These are phyloP conservation scores for Lophotis ruficrista DNA, from an alignment of 2,113 vertebrate species.

Conservation along the genomic window DNA sequence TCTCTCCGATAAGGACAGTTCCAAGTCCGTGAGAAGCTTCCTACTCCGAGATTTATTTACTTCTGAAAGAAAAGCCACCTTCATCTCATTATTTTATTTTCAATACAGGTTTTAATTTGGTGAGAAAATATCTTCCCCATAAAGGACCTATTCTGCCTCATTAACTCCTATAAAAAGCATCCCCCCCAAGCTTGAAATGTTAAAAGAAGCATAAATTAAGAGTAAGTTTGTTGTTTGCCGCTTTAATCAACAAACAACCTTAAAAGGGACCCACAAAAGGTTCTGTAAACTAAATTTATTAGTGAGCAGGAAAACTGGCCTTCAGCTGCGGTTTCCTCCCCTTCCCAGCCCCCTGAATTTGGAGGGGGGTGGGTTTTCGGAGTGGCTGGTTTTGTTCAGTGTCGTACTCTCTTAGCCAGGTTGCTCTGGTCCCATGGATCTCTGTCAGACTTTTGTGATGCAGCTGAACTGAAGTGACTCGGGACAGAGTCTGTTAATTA, in stretches of 20 bases:
- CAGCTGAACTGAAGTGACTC: slow-evolving; percentile 18
- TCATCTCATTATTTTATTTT: slow-evolving; percentile 60
- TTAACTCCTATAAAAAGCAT: slow-evolving; percentile 69
- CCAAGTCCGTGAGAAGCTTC: slow-evolving; percentile 59
- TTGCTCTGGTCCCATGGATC: neutral
- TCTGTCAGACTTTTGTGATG: slow-evolving; percentile 33
- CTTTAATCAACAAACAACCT: slow-evolving; percentile 72
- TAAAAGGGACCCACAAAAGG: slow-evolving; percentile 43
- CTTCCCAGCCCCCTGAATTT: neutral
- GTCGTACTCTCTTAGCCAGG: neutral
- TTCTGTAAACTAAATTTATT: slow-evolving; percentile 70
- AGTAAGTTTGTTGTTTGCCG: slow-evolving; percentile 56
- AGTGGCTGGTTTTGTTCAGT: neutral
- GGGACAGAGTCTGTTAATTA: slow-evolving; percentile 28
- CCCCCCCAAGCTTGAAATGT: slow-evolving; percentile 38
- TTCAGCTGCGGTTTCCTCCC: neutral
- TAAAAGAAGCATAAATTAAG: slow-evolving; percentile 73
- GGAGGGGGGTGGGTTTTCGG: neutral
- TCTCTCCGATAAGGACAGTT: slow-evolving; percentile 19
- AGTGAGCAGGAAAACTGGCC: slow-evolving; percentile 6
- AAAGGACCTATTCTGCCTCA: slow-evolving; percentile 73
- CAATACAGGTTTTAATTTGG: slow-evolving; percentile 71
- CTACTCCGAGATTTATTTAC: slow-evolving; percentile 61
- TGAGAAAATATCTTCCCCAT: slow-evolving; percentile 72
- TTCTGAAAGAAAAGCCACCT: slow-evolving; percentile 65